Conservation (phyloP, 2,888 invertebrate genomes). For the Aquatica leii region DNA sequence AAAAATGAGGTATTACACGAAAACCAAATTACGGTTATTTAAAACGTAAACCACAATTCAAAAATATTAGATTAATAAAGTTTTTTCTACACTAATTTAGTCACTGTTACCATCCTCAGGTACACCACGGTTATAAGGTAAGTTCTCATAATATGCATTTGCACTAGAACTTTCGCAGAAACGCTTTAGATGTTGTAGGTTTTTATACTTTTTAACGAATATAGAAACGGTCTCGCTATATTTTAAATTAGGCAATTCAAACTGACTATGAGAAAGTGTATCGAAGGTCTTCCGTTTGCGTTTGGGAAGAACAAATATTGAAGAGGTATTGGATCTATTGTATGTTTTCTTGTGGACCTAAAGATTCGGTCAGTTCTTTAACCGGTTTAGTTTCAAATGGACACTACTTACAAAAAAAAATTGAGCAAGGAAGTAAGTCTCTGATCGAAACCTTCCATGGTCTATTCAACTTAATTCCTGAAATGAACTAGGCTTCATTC, state of each 20-base stretch:
- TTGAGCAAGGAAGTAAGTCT: background rate
- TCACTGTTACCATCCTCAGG: background rate
- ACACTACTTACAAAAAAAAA: slow-evolving; percentile 5
- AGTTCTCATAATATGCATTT: too few species aligned
- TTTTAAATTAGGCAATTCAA: too few species aligned
- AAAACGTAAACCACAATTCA: too few species aligned
- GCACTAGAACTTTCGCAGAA: too few species aligned
- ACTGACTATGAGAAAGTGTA: too few species aligned
- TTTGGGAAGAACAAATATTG: background rate
- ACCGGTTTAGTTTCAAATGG: background rate
- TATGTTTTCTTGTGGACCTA: background rate
- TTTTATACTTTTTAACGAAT: background rate
- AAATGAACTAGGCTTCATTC: background rate
- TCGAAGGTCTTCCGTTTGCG: background rate
- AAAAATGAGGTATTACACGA: too few species aligned
- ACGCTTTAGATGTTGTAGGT: too few species aligned
- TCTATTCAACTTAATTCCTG: background rate
- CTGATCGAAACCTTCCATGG: too few species aligned
- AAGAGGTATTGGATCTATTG: background rate
- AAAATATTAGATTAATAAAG: slow-evolving; percentile 4
- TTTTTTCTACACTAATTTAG: slow-evolving; percentile 3
- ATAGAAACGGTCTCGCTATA: background rate
- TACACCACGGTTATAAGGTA: background rate
- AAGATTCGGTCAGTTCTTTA: background rate
- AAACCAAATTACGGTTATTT: slow-evolving; percentile 3